Base-by-base conservation (phyloP, 2,113 vertebrate species). In the Triplophysa rosa region DNA sequence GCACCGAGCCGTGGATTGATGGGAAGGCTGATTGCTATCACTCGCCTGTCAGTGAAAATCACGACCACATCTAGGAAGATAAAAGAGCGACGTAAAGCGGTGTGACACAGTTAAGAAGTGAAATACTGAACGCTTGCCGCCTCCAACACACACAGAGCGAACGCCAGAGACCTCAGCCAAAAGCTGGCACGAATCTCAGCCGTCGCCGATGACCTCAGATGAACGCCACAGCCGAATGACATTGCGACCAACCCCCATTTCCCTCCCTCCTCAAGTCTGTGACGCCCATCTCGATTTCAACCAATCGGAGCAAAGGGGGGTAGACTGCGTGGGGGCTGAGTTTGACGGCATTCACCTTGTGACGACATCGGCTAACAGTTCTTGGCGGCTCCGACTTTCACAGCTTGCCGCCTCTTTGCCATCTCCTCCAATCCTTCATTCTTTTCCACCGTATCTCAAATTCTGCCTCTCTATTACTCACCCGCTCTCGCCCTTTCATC, bases 291-390 rank as follows among this genome's bases (percentile, higher is more conserved):
- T 68, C 17, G 62, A 47, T 61, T 42, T 8, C 19, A 59, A 67
- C 85, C 85, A 86, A 83, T 83, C 66, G 16, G 7, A 63, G 63
- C 54, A 24, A 47, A 68, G 72, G 8, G 52, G 52, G 52, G 52
- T 17, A 26, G 21, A 12, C 23, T 2, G 42, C 47, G n/a, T 24
- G 12, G 29, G 19, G 23, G 77, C 61, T 80, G 67, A 49, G 21
- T 76, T 79, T 78, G 74, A 82, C 61, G 64, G 47, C 29, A 59
- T 64, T 84, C 54, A 71, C 80, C 70, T 84, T 56, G 40, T 65
- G 40, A 77, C 80, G 86, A 85, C 80, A 85, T 82, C 82, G 59
- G 81, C 73, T 78, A 82, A 79, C 68, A 67, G 80, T 79, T 67
- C 77, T 84, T 84, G 82, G 82, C 82, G 82, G 77, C 24, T 23